A percentile compares a stretch with the other conserved stretches of the same genome.
Conservation (phyloP, 2,888 invertebrate genomes). For the Quadriops clusia region DNA sequence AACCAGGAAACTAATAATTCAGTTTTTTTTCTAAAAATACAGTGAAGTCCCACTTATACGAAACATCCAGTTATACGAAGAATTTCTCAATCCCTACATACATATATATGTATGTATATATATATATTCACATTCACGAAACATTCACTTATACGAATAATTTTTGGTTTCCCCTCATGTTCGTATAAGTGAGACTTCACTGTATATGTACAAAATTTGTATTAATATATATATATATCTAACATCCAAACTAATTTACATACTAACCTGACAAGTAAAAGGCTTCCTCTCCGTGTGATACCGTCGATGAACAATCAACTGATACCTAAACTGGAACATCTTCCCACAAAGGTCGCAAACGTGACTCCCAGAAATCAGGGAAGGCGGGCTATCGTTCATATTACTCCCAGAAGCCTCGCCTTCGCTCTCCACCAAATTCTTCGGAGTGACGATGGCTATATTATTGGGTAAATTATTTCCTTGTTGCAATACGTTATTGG, state of each 20-base stretch:
- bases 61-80: too few relatives aligned
- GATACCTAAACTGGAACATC: slow-evolving; percentile 78
- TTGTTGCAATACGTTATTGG: slow-evolving; percentile 18
- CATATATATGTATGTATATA: too few relatives aligned
- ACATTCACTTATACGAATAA: too few relatives aligned
- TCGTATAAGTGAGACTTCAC: too few relatives aligned
- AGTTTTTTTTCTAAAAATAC: slow-evolving; percentile 22
- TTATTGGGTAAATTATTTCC: slow-evolving; percentile 20
- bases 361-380: slow-evolving; percentile 49
- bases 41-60: too few relatives aligned
- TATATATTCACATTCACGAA: too few relatives aligned
- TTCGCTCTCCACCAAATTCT: slow-evolving; percentile 40
- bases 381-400: slow-evolving; percentile 48
- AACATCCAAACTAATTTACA: too few relatives aligned
- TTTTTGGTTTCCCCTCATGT: too few relatives aligned
- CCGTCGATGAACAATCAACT: slow-evolving; percentile 74
- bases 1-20: too few relatives aligned
- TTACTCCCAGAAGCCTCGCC: slow-evolving; percentile 44
- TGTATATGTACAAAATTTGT: too few relatives aligned
- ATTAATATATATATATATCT: too few relatives aligned
- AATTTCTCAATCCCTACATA: too few relatives aligned
- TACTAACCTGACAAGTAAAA: slow-evolving; percentile 57
- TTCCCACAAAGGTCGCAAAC: slow-evolving; percentile 77
- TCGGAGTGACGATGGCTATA: slow-evolving; percentile 24
- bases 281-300: slow-evolving; percentile 80